Evolutionary conservation across 1,140 invertebrate genomes (phyloP).

Genomic region (Centruroides vittatus): DNA sequence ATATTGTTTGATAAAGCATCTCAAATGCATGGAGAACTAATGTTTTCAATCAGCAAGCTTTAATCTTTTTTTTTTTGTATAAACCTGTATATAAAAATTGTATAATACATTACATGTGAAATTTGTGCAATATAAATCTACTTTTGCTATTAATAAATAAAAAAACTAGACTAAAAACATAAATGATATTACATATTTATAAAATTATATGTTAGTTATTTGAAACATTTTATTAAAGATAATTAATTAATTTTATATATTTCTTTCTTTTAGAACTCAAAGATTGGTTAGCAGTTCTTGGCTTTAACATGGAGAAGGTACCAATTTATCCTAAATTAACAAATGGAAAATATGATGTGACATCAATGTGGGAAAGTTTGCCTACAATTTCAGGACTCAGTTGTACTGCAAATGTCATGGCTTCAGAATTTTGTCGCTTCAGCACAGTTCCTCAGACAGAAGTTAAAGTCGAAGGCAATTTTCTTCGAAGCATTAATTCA

Average conservation of each 20-base stretch:
- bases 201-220: too few species aligned
- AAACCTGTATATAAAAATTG: too few species aligned
- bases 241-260: neutral
- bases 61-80: too few species aligned
- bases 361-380: constrained; percentile 6
- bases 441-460: constrained; percentile 18
- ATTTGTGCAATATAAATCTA: too few species aligned
- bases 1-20: too few species aligned
- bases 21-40: too few species aligned
- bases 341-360: constrained; percentile 2
- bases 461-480: constrained; percentile 13
- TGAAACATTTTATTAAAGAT: too few species aligned
- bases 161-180: too few species aligned
- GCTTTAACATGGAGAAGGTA: constrained; percentile 15
- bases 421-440: constrained; percentile 14
- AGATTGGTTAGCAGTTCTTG: constrained; percentile 17
- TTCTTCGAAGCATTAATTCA: constrained; percentile 39
- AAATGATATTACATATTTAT: too few species aligned
- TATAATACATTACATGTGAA: too few species aligned
- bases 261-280: constrained; percentile 9
- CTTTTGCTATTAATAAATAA: too few species aligned
- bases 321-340: constrained; percentile 8
- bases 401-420: constrained; percentile 12
- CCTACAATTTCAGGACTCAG: constrained; percentile 17
- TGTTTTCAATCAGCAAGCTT: too few species aligned